Conservation (phyloP, 2,113 vertebrate genomes). For the Mus pahari region DNA sequence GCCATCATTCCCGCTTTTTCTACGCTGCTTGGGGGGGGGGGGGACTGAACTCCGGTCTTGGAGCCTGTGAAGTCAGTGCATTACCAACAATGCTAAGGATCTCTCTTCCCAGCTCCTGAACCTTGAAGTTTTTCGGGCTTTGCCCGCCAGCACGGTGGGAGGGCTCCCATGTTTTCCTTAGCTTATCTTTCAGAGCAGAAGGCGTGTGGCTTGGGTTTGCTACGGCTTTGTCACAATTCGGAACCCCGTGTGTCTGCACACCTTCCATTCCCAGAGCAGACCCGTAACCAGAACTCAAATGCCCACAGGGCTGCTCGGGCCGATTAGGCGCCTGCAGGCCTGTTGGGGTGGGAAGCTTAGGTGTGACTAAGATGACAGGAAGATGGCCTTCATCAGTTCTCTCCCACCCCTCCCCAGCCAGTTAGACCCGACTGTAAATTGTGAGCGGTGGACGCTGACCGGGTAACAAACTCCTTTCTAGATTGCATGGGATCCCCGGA, state of each 20-base stretch:
- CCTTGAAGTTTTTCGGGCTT: neutral
- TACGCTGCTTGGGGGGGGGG: too few species aligned
- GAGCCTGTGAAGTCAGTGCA: neutral
- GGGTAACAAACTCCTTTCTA: neutral
- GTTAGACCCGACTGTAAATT: neutral
- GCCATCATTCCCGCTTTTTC: neutral
- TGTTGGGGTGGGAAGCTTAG: neutral
- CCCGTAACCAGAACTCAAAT: neutral
- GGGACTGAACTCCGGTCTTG: too few species aligned
- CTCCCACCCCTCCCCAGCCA: neutral
- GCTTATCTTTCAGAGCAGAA: neutral
- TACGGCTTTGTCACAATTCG: neutral
- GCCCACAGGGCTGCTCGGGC: neutral
- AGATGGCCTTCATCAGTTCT: neutral
- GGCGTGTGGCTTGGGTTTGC: neutral
- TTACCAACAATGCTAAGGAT: neutral
- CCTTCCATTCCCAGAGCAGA: neutral
- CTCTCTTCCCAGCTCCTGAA: neutral
- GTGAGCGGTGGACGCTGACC: neutral
- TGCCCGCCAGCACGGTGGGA: neutral
- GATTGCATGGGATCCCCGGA: neutral
- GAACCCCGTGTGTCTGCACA: neutral
- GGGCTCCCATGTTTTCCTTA: neutral
- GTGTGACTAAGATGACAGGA: accelerated
- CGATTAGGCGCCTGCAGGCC: neutral